Percentiles rank a stretch among this genome's conserved stretches.
Conservation (phyloP, 2,888 invertebrate genomes). For the Parochlus steinenii region DNA sequence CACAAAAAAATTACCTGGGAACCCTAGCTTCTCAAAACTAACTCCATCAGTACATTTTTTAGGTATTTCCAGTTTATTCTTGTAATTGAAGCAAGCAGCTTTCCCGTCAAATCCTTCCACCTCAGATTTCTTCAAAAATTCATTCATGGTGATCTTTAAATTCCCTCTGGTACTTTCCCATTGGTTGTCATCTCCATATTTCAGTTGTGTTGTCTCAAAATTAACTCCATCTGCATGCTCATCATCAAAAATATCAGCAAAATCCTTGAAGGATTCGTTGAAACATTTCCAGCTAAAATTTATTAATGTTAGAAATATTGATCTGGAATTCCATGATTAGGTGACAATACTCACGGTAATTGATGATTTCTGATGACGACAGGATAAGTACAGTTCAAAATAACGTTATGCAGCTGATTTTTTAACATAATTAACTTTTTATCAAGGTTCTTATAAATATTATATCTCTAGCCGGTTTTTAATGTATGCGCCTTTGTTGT, state of each 20-base stretch:
- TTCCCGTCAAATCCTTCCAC: slow-evolving; percentile 27
- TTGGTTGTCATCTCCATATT: slow-evolving; percentile 38
- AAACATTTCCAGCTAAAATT: slow-evolving; percentile 29
- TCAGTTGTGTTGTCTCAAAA: slow-evolving; percentile 21
- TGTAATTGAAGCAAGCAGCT: slow-evolving; percentile 25
- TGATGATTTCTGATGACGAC: too few species aligned
- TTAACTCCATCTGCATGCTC: slow-evolving; percentile 3
- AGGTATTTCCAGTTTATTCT: slow-evolving; percentile 20
- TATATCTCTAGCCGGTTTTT: too few species aligned
- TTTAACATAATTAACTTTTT: too few species aligned
- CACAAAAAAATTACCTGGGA: too few species aligned
- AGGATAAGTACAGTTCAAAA: too few species aligned
- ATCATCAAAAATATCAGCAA: slow-evolving; percentile 20
- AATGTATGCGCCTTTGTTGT: too few species aligned
- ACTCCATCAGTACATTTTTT: slow-evolving; percentile 28
- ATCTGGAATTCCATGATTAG: too few species aligned
- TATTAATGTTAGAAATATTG: too few species aligned
- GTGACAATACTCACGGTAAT: too few species aligned
- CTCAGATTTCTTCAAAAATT: slow-evolving; percentile 36
- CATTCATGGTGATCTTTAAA: slow-evolving; percentile 39
- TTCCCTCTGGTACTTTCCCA: slow-evolving; percentile 61
- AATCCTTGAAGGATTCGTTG: slow-evolving; percentile 18
- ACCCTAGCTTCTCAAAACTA: slow-evolving; percentile 55
- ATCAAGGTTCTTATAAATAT: too few species aligned
- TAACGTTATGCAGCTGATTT: too few species aligned